A percentile compares a stretch with the other conserved stretches of the same genome.
These are phyloP conservation scores for Mirza zaza DNA, from an alignment of 2,113 vertebrate species.

Conservation along the genomic window DNA sequence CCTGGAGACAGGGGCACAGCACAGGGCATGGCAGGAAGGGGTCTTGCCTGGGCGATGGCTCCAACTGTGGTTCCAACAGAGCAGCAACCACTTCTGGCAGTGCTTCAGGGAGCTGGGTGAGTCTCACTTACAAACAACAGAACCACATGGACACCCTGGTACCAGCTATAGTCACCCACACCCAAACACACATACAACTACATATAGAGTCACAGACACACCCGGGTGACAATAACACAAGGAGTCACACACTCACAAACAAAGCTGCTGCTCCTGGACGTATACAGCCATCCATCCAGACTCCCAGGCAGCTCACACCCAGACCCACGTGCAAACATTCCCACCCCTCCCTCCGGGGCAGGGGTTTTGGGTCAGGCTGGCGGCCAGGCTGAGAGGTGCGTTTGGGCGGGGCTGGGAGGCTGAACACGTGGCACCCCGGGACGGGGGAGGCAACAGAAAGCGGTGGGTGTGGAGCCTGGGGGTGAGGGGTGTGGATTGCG, in stretches of 20 bases:
- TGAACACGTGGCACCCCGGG: slow-evolving; percentile 61
- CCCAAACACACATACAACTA: slow-evolving; percentile 45
- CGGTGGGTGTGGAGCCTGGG: slow-evolving; percentile 47
- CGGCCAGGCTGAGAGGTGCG: neutral
- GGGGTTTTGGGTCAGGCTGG: slow-evolving; percentile 54
- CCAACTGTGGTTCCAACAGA: neutral
- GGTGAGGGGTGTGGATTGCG: neutral
- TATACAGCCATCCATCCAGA: slow-evolving; percentile 29
- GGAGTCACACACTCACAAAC: slow-evolving; percentile 54
- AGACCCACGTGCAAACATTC: slow-evolving; percentile 59
- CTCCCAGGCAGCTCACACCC: neutral
- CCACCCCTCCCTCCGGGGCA: neutral
- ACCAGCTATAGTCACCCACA: slow-evolving; percentile 5
- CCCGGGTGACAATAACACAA: slow-evolving; percentile 1
- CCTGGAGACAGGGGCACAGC: neutral
- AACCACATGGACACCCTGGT: neutral
- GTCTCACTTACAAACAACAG: neutral
- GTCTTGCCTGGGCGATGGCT: neutral
- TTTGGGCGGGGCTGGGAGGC: slow-evolving; percentile 50
- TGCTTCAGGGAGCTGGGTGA: neutral
- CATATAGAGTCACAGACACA: slow-evolving; percentile 49
- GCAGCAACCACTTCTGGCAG: slow-evolving; percentile 7
- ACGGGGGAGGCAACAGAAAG: neutral
- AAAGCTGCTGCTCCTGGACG: slow-evolving; percentile 53
- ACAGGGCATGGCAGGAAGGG: neutral